These are phyloP conservation scores for Asarcornis scutulata DNA, from an alignment of 2,113 vertebrate genomes.

Conservation along the genomic window DNA sequence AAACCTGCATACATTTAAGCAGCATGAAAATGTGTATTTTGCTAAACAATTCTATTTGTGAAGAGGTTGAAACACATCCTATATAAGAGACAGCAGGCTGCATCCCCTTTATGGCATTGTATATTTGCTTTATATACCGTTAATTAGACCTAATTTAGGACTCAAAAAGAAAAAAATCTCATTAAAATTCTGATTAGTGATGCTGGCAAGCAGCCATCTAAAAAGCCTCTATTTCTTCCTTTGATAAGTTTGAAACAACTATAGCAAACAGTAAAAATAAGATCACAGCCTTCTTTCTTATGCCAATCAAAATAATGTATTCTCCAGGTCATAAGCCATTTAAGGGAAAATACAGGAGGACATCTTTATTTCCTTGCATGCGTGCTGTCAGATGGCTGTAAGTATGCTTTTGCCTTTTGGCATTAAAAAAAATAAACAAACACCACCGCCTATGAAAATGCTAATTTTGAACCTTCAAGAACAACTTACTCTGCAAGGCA, in stretches of 20 bases:
- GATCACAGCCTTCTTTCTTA: conserved; percentile 12
- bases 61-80: conserved; percentile 26
- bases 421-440: background rate
- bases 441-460: background rate
- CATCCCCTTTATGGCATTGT: conserved; percentile 30
- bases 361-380: background rate
- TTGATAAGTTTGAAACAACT: conserved; percentile 64
- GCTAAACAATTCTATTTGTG: conserved; percentile 53
- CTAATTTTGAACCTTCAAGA: background rate
- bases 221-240: conserved; percentile 51
- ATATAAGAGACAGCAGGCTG: background rate
- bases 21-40: conserved; percentile 40
- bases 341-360: conserved; percentile 11
- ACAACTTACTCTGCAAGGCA: background rate
- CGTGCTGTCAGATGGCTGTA: background rate
- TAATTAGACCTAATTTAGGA: conserved; percentile 76
- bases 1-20: background rate
- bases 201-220: conserved; percentile 66
- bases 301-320: conserved; percentile 44
- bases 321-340: conserved; percentile 48
- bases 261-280: conserved; percentile 65
- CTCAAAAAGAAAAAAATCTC: conserved; percentile 63
- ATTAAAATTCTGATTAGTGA: conserved; percentile 75
- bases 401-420: background rate
- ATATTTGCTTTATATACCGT: conserved; percentile 70